A percentile compares a stretch with the other conserved stretches of the same genome.
Conservation (phyloP, 2,797 vertebrate genomes). For the Rhinella marina region DNA sequence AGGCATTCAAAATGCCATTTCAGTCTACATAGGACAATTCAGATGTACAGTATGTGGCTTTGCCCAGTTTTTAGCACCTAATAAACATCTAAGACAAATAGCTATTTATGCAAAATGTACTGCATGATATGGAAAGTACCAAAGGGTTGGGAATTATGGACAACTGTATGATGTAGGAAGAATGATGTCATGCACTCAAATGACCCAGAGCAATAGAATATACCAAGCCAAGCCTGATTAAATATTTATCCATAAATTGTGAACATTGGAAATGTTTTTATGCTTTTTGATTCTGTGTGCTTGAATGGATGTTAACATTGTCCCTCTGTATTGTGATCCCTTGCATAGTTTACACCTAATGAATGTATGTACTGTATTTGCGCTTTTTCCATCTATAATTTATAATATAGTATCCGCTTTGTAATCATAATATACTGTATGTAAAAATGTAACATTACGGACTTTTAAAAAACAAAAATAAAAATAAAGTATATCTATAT, state of each 20-base stretch:
- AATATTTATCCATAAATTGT: neutral
- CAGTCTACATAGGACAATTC: neutral
- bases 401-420: slow-evolving; percentile 7
- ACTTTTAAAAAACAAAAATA: neutral
- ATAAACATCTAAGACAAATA: neutral
- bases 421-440: slow-evolving; percentile 22
- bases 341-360: neutral
- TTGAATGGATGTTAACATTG: neutral
- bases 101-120: neutral
- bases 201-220: neutral
- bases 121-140: neutral
- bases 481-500: slow-evolving; percentile 13
- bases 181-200: neutral
- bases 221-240: neutral
- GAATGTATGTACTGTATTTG: slow-evolving; percentile 13
- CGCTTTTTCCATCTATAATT: neutral
- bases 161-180: neutral
- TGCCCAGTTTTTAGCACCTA: neutral
- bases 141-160: neutral
- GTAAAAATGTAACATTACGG: slow-evolving; percentile 4
- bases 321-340: neutral
- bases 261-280: neutral
- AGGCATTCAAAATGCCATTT: neutral
- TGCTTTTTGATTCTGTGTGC: neutral
- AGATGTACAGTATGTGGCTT: neutral